Evolutionary conservation across 2,797 vertebrate genomes (phyloP).

Genomic region (Myripristis murdjan): DNA sequence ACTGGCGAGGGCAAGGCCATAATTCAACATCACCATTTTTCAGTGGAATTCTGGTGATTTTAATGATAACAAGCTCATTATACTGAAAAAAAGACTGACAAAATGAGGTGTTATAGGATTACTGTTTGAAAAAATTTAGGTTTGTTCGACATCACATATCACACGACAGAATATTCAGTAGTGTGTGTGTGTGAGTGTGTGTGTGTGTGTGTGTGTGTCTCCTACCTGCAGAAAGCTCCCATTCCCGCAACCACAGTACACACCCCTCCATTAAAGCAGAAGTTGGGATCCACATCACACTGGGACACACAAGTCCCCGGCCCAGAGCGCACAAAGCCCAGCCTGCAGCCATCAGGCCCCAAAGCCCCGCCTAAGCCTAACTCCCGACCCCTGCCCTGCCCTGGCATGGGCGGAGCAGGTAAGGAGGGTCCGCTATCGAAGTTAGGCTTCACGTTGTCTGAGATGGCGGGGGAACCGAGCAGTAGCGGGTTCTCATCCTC

Average conservation of each 20-base stretch:
- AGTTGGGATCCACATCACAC: conserved; percentile 91
- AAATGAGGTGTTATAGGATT: too few relatives aligned
- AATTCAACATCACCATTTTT: too few relatives aligned
- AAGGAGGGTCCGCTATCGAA: conserved; percentile 32
- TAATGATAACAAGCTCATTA: too few relatives aligned
- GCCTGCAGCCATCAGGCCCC: conserved; percentile 85
- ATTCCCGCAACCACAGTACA: conserved; percentile 92
- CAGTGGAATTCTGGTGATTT: too few relatives aligned
- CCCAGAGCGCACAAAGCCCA: conserved; percentile 88
- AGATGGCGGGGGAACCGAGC: conserved; percentile 56
- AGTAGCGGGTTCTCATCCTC: conserved; percentile 85
- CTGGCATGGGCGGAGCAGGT: conserved; percentile 51
- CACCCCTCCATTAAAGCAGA: conserved; percentile 94
- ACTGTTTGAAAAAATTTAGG: too few relatives aligned
- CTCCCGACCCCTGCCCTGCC: conserved; percentile 43
- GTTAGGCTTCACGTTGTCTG: conserved; percentile 57
- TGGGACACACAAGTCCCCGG: conserved; percentile 87
- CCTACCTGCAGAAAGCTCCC: conserved; percentile 95
- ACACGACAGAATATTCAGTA: too few relatives aligned
- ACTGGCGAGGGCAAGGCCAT: too few relatives aligned
- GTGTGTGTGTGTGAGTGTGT: too few relatives aligned
- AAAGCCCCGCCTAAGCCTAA: conserved; percentile 69
- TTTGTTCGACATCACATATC: too few relatives aligned
- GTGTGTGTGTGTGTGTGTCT: conserved; percentile 3
- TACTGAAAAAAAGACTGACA: too few relatives aligned